Percentiles rank a stretch among this genome's conserved stretches.
phyloP scores from a whole-genome alignment of 1,140 invertebrate species.

The Drosophila neocordata region DNA sequence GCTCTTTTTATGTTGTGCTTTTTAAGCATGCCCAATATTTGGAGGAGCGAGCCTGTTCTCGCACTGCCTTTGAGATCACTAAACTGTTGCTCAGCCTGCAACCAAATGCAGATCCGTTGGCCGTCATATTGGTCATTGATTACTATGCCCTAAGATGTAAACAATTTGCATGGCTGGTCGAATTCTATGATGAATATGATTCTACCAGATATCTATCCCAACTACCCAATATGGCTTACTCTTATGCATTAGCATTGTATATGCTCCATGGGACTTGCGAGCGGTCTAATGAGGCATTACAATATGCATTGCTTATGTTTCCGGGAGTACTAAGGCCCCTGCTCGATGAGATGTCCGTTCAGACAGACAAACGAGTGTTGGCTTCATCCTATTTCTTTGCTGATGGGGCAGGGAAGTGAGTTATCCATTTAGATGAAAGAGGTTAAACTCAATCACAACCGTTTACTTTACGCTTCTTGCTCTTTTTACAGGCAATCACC shows the following conservation, averaged over 20 bases:
- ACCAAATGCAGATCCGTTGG: slow-evolving; percentile 93
- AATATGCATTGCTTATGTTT: slow-evolving; percentile 93
- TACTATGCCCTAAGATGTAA: slow-evolving; percentile 92
- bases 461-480: slow-evolving; percentile 20
- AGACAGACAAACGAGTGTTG: slow-evolving; percentile 87
- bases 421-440: slow-evolving; percentile 13
- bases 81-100: slow-evolving; percentile 91
- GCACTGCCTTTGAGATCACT: slow-evolving; percentile 91
- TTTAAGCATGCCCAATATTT: slow-evolving; percentile 93
- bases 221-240: slow-evolving; percentile 95
- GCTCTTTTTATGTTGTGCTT: slow-evolving; percentile 91
- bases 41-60: slow-evolving; percentile 90
- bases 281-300: slow-evolving; percentile 87
- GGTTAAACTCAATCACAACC: not conserved
- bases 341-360: slow-evolving; percentile 90
- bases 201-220: slow-evolving; percentile 88
- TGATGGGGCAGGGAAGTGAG: slow-evolving; percentile 71
- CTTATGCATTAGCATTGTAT: slow-evolving; percentile 91
- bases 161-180: slow-evolving; percentile 92
- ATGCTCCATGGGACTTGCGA: slow-evolving; percentile 82
- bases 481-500: slow-evolving; percentile 85
- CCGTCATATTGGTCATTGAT: slow-evolving; percentile 91
- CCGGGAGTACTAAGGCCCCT: slow-evolving; percentile 89
- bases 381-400: slow-evolving; percentile 84
- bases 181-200: slow-evolving; percentile 89